phyloP scores from a whole-genome alignment of 2,888 invertebrate species.

The Diadromus collaris region DNA sequence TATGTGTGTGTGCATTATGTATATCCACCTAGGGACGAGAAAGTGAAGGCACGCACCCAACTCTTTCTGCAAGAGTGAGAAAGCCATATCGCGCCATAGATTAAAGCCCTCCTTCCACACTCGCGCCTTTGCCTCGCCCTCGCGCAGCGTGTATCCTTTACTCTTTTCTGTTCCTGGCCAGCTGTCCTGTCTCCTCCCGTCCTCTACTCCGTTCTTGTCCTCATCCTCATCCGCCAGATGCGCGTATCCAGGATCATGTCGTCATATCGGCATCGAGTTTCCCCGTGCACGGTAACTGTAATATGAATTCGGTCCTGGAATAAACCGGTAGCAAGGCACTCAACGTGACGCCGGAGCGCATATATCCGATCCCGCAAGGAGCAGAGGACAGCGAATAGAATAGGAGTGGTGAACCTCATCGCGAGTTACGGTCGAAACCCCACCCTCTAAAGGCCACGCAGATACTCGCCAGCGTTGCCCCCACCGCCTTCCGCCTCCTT shows the following conservation, averaged over 20 bases:
- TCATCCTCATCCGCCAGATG: slow-evolving; percentile 55
- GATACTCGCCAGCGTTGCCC: slow-evolving; percentile 35
- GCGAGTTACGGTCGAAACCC: slow-evolving; percentile 47
- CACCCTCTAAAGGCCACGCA: slow-evolving; percentile 17
- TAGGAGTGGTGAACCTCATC: slow-evolving; percentile 52
- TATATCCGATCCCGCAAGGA: slow-evolving; percentile 50
- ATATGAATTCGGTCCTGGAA: slow-evolving; percentile 56
- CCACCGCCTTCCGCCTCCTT: neutral
- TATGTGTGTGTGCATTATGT: neutral
- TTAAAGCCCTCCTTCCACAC: slow-evolving; percentile 79
- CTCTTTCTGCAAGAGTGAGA: slow-evolving; percentile 51
- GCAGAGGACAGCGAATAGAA: slow-evolving; percentile 46
- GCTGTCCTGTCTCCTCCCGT: slow-evolving; percentile 49
- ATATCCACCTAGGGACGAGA: slow-evolving; percentile 37
- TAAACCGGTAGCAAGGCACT: slow-evolving; percentile 54
- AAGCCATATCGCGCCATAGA: slow-evolving; percentile 74
- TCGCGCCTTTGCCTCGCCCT: slow-evolving; percentile 73
- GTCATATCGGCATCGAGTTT: slow-evolving; percentile 75
- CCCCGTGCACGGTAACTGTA: slow-evolving; percentile 64
- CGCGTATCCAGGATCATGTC: slow-evolving; percentile 71
- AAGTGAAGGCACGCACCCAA: slow-evolving; percentile 36
- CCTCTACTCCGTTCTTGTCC: slow-evolving; percentile 63
- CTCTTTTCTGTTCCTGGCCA: slow-evolving; percentile 46
- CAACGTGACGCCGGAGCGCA: slow-evolving; percentile 46
- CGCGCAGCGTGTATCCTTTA: slow-evolving; percentile 65